Percentiles rank a stretch among this genome's conserved stretches.
These are phyloP conservation scores for Alentia gelatinosa DNA, from an alignment of 2,888 invertebrate species.

Conservation along the genomic window DNA sequence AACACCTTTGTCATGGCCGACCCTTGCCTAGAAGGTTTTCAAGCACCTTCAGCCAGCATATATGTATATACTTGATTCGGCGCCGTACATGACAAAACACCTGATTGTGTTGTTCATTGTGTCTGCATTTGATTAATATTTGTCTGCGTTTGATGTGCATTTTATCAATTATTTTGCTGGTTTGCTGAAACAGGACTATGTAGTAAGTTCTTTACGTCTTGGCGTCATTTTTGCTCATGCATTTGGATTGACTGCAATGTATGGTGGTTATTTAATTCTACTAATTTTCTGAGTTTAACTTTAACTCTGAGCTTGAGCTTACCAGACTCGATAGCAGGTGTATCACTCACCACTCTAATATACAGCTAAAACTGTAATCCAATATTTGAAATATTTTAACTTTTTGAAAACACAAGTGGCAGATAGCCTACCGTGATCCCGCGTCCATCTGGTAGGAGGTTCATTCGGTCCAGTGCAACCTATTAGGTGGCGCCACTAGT, in stretches of 20 bases:
- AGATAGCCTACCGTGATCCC: no score
- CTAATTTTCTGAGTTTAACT: neutral
- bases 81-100: neutral
- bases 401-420: no score
- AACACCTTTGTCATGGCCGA: neutral
- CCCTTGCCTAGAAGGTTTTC: neutral
- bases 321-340: no score
- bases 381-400: no score
- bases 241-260: conserved; percentile 17
- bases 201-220: conserved; percentile 50
- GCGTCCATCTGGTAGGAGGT: no score
- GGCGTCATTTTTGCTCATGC: conserved; percentile 13
- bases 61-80: neutral
- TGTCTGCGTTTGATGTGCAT: conserved; percentile 50
- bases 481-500: no score
- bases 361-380: no score
- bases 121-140: conserved; percentile 30
- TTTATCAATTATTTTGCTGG: conserved; percentile 44
- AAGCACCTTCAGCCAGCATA: neutral
- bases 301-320: neutral
- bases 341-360: no score
- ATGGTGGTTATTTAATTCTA: neutral
- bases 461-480: no score
- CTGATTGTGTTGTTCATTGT: conserved; percentile 36
- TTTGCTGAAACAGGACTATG: conserved; percentile 56